phyloP scores from a whole-genome alignment of 1,140 invertebrate genomes.

The Drosophila pachea region DNA sequence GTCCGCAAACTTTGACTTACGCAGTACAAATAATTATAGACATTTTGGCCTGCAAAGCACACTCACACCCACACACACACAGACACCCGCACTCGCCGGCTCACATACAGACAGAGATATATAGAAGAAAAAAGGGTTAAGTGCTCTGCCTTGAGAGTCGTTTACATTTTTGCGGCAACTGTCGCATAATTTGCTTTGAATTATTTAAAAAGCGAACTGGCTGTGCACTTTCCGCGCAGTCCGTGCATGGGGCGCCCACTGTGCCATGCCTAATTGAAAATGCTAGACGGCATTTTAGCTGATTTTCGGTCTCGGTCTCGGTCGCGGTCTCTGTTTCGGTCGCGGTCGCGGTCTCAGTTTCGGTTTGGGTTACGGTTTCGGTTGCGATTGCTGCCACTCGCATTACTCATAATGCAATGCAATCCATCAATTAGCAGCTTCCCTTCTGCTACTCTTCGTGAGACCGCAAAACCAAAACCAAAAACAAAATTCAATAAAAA shows the following conservation, averaged over 20 bases:
- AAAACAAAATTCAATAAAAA: conserved; percentile 3
- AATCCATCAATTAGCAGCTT: conserved; percentile 74
- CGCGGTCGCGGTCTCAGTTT: neutral
- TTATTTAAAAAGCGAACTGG: conserved; percentile 63
- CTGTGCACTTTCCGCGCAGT: neutral
- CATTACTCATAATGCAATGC: conserved; percentile 63
- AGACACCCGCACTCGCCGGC: no score
- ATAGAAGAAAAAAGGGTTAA: conserved; percentile 63
- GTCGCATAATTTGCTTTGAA: conserved; percentile 77
- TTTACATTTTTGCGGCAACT: conserved; percentile 65
- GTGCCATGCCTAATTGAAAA: conserved; percentile 67
- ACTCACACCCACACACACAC: neutral
- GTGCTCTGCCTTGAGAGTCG: conserved; percentile 65
- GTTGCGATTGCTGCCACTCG: conserved; percentile 10
- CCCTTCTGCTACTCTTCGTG: conserved; percentile 3
- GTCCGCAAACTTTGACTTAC: conserved; percentile 71
- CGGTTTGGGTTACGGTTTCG: conserved; percentile 1
- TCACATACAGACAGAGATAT: neutral
- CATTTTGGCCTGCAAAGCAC: conserved; percentile 37
- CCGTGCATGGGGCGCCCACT: conserved; percentile 31
- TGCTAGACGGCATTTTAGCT: conserved; percentile 54
- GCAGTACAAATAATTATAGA: conserved; percentile 75
- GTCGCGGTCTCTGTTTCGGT: no score
- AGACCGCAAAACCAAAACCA: conserved; percentile 33
- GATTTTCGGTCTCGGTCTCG: conserved; percentile 4